A percentile compares a stretch with the other conserved stretches of the same genome.
These are phyloP conservation scores for Steinernema feltiae DNA, from an alignment of 1,140 invertebrate genomes.

Conservation along the genomic window DNA sequence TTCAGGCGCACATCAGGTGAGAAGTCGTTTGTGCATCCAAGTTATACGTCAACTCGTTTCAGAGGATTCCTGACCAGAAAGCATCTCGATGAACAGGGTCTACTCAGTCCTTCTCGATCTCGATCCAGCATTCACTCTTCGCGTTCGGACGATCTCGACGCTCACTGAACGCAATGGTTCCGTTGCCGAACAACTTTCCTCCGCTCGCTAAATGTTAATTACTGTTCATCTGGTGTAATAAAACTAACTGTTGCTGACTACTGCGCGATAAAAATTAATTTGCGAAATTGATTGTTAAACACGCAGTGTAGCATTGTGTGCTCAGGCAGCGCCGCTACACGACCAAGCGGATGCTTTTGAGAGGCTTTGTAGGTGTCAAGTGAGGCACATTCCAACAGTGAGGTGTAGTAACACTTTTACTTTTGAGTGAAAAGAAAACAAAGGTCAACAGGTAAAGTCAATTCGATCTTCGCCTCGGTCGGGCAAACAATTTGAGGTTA, in stretches of 20 bases:
- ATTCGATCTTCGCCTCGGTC: too few species aligned
- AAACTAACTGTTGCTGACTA: not conserved
- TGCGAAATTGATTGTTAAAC: too few species aligned
- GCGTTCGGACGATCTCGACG: slow-evolving; percentile 7
- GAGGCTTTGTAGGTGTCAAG: too few species aligned
- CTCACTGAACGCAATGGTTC: not conserved
- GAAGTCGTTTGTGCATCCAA: not conserved
- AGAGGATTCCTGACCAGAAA: slow-evolving; percentile 54
- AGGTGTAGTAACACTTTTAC: too few species aligned
- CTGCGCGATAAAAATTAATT: not conserved
- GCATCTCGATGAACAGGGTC: slow-evolving; percentile 42
- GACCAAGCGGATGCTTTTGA: too few species aligned
- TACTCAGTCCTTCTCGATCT: not conserved
- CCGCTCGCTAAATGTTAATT: not conserved
- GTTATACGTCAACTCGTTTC: slow-evolving; percentile 26
- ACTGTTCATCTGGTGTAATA: not conserved
- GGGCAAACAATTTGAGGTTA: too few species aligned
- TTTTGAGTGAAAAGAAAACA: too few species aligned
- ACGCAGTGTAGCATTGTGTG: too few species aligned
- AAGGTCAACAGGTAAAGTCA: too few species aligned
- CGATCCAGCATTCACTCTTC: slow-evolving; percentile 7
- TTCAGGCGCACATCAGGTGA: slow-evolving; percentile 54
- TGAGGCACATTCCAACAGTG: too few species aligned
- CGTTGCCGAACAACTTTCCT: not conserved
- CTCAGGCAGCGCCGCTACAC: too few species aligned